A percentile compares a stretch with the other conserved stretches of the same genome.
phyloP scores from a whole-genome alignment of 2,113 vertebrate species.

The Phaetusa simplex region DNA sequence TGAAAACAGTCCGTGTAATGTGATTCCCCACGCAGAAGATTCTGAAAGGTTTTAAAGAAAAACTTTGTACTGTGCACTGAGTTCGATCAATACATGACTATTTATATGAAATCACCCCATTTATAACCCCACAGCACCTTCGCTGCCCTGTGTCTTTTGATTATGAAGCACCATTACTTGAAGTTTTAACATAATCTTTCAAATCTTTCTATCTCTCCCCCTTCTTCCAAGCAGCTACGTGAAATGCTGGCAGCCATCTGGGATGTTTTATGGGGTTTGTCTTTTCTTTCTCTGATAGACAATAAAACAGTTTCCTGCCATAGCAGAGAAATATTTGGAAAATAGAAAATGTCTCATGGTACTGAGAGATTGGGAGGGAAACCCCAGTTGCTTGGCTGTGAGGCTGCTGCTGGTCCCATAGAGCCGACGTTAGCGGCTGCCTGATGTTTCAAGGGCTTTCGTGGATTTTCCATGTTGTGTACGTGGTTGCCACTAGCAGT shows the following conservation, averaged over 20 bases:
- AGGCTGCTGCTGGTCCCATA: background rate
- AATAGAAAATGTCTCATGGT: background rate
- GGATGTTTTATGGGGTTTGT: background rate
- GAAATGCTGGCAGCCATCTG: background rate
- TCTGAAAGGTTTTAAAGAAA: background rate
- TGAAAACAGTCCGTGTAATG: slow-evolving; percentile 32
- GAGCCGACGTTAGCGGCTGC: background rate
- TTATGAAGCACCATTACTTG: background rate
- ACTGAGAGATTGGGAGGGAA: background rate
- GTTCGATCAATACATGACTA: background rate
- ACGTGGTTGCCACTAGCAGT: background rate
- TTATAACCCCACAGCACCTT: background rate
- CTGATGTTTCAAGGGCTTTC: background rate
- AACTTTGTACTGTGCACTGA: background rate
- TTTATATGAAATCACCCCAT: slow-evolving; percentile 4
- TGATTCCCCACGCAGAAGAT: background rate
- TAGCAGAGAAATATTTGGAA: background rate
- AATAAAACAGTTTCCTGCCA: background rate
- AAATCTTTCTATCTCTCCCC: background rate
- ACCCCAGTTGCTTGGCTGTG: background rate
- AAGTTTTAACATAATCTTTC: background rate
- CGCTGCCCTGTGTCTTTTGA: background rate
- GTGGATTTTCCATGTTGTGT: background rate
- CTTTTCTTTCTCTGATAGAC: background rate
- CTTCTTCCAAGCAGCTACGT: background rate